phyloP scores from a whole-genome alignment of 2,888 invertebrate genomes.

The Brenthis hecate region DNA sequence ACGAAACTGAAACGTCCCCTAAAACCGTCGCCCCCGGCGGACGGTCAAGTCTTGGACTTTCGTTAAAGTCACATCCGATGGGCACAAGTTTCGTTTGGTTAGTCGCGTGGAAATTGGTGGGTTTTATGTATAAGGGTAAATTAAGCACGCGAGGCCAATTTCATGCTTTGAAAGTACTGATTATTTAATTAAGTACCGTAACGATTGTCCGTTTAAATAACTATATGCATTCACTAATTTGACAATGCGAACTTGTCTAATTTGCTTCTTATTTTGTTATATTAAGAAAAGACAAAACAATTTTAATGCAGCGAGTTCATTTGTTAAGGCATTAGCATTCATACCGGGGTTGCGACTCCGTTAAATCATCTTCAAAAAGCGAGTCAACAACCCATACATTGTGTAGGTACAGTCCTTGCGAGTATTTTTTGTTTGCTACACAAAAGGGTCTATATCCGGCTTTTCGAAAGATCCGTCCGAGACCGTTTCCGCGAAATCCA shows the following conservation, averaged over 20 bases:
- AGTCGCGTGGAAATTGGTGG: conserved; percentile 48
- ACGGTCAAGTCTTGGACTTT: conserved; percentile 50
- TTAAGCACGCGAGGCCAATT: conserved; percentile 51
- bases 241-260: background rate
- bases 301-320: conserved; percentile 40
- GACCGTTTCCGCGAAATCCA: conserved; percentile 75
- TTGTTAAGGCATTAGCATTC: conserved; percentile 62
- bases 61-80: conserved; percentile 57
- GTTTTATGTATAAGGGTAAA: conserved; percentile 47
- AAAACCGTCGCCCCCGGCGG: conserved; percentile 53
- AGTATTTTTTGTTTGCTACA: conserved; percentile 65
- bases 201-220: conserved; percentile 23
- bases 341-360: conserved; percentile 50
- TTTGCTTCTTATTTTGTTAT: conserved; percentile 15
- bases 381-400: conserved; percentile 71
- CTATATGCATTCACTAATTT: conserved; percentile 3
- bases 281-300: conserved; percentile 38
- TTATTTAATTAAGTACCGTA: conserved; percentile 37
- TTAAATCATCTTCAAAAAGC: conserved; percentile 53
- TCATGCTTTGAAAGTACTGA: conserved; percentile 14
- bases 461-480: conserved; percentile 61
- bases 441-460: conserved; percentile 77
- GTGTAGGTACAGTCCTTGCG: conserved; percentile 47
- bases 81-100: conserved; percentile 49
- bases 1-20: conserved; percentile 42